Percentiles rank a stretch among this genome's conserved stretches.
Evolutionary conservation across 2,888 invertebrate species (phyloP).

Genomic region (Caenorhabditis panamensis): DNA sequence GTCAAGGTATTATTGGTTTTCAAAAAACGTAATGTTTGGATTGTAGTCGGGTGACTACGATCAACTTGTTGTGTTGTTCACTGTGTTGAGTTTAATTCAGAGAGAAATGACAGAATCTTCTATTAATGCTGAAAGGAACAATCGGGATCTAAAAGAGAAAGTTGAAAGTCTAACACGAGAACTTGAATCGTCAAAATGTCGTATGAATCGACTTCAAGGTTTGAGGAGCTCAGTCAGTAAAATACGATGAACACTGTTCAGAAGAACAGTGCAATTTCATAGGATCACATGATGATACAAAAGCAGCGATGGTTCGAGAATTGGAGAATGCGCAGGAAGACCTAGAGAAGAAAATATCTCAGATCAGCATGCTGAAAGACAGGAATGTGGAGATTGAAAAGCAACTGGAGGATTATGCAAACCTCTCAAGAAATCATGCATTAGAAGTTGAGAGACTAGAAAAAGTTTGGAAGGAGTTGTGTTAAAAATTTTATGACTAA

Average conservation of each 20-base stretch:
- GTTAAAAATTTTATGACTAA: too few species aligned
- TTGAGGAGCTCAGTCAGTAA: background rate
- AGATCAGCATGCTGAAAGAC: constrained; percentile 34
- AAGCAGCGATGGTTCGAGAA: constrained; percentile 53
- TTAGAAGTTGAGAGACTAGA: constrained; percentile 35
- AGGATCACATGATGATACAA: constrained; percentile 59
- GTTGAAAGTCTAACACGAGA: constrained; percentile 55
- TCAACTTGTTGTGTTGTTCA: too few species aligned
- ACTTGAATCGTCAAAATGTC: constrained; percentile 52
- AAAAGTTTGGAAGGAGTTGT: too few species aligned
- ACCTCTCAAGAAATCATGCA: too few species aligned
- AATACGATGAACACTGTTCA: constrained; percentile 27
- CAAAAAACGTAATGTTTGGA: background rate
- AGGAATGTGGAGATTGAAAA: constrained; percentile 24
- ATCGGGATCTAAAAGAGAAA: constrained; percentile 51
- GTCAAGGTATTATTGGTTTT: constrained; percentile 12
- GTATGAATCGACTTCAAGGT: constrained; percentile 65
- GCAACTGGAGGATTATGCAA: constrained; percentile 21
- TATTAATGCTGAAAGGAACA: constrained; percentile 42
- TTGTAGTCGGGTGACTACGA: too few species aligned
- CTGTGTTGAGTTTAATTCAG: too few species aligned
- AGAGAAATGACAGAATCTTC: constrained; percentile 48
- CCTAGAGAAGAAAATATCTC: constrained; percentile 19
- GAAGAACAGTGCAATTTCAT: constrained; percentile 61
- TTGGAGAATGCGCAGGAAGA: constrained; percentile 50